phyloP scores from a whole-genome alignment of 2,113 vertebrate genomes.

The Cichladusa arquata region DNA sequence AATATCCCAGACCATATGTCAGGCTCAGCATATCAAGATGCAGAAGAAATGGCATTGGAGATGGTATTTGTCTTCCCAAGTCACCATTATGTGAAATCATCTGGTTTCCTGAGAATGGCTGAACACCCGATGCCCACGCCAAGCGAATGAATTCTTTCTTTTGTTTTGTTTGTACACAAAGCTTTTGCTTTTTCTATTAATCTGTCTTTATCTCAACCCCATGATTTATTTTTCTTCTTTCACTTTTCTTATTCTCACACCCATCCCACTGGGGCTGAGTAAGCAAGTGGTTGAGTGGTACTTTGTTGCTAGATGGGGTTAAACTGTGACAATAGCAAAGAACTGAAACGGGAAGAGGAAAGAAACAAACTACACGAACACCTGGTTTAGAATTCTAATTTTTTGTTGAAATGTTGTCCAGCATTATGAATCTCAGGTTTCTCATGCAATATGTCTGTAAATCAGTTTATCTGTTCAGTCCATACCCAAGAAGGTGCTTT shows the following conservation, averaged over 20 bases:
- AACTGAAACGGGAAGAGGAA: not conserved
- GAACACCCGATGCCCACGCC: rapidly evolving
- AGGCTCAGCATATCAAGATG: not conserved
- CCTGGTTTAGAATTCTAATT: not conserved
- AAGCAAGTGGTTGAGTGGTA: rapidly evolving
- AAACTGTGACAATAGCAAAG: not conserved
- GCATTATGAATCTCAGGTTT: not conserved
- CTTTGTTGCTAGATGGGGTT: not conserved
- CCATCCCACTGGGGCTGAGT: rapidly evolving
- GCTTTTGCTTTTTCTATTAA: not conserved
- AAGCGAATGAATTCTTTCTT: not conserved
- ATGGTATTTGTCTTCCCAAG: not conserved
- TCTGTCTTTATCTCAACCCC: not conserved
- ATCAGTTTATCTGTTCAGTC: not conserved
- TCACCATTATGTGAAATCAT: rapidly evolving
- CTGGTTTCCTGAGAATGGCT: not conserved
- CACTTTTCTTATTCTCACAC: not conserved
- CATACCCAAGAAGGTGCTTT: not conserved
- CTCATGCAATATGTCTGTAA: not conserved
- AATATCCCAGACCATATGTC: not conserved
- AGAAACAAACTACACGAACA: not conserved
- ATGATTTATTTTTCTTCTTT: not conserved
- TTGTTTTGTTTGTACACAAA: rapidly evolving
- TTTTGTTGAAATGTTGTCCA: not conserved
- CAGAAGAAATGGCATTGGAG: not conserved